A percentile compares a stretch with the other conserved stretches of the same genome.
These are phyloP conservation scores for Linnaemya vulpina DNA, from an alignment of 2,888 invertebrate species.

Conservation along the genomic window DNA sequence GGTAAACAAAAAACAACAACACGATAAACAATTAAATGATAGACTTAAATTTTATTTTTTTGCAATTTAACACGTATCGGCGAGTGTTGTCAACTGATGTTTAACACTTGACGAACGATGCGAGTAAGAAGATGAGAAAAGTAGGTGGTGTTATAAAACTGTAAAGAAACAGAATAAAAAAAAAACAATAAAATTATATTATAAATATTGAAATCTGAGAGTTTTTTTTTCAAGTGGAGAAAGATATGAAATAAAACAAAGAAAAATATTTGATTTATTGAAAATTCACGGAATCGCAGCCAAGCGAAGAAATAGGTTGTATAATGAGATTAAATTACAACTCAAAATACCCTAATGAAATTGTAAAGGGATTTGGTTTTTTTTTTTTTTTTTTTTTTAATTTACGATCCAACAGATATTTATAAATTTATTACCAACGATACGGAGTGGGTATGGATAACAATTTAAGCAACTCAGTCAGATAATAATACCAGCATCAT, in stretches of 20 bases:
- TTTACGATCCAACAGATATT: neutral
- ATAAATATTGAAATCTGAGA: conserved; percentile 57
- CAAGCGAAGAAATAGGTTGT: conserved; percentile 23
- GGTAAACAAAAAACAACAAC: conserved; percentile 5
- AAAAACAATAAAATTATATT: conserved; percentile 1
- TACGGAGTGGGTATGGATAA: neutral
- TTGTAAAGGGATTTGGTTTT: conserved; percentile 4
- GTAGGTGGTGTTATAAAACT: conserved; percentile 40
- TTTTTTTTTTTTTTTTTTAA: neutral
- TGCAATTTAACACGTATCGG: conserved; percentile 52
- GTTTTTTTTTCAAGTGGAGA: conserved; percentile 20
- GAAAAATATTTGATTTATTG: conserved; percentile 42
- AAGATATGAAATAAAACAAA: neutral
- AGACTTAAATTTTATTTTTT: conserved; percentile 35
- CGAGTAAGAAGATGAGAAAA: conserved; percentile 6
- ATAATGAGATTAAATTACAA: conserved; percentile 9
- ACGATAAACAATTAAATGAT: conserved; percentile 31
- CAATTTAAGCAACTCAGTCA: neutral
- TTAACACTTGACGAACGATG: conserved; percentile 39
- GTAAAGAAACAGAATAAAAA: conserved; percentile 41
- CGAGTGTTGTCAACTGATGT: conserved; percentile 58
- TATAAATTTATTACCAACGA: neutral
- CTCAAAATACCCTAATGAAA: neutral
- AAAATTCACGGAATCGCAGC: conserved; percentile 60
- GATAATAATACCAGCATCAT: neutral